These are phyloP conservation scores for Cylas formicarius DNA, from an alignment of 1,140 invertebrate species.

Conservation along the genomic window DNA sequence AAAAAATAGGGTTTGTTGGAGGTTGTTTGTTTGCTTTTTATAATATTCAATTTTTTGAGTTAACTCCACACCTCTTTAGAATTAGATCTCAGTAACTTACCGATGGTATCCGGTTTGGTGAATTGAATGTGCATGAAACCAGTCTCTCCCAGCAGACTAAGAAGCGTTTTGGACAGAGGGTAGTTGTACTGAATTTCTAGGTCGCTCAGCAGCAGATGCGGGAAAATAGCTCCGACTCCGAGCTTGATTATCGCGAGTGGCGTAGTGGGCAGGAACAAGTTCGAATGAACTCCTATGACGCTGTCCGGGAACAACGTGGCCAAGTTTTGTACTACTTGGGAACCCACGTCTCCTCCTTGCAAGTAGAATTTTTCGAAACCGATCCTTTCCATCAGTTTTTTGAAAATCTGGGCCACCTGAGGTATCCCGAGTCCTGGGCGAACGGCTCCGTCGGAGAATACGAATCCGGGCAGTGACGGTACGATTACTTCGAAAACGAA, in stretches of 20 bases:
- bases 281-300: slow-evolving; percentile 60
- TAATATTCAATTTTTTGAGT: neutral
- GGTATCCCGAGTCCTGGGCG: slow-evolving; percentile 52
- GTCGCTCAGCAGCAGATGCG: slow-evolving; percentile 4
- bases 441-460: slow-evolving; percentile 51
- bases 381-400: slow-evolving; percentile 75
- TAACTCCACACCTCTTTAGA: neutral
- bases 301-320: slow-evolving; percentile 63
- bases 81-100: slow-evolving; percentile 42
- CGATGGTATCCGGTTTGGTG: slow-evolving; percentile 87
- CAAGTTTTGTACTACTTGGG: slow-evolving; percentile 52
- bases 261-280: slow-evolving; percentile 48
- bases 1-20: neutral
- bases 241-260: slow-evolving; percentile 1
- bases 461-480: slow-evolving; percentile 60
- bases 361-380: slow-evolving; percentile 69
- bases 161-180: neutral
- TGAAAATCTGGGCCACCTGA: slow-evolving; percentile 66
- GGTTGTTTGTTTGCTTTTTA: neutral
- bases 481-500: slow-evolving; percentile 71
- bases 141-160: slow-evolving; percentile 47
- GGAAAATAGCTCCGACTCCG: slow-evolving; percentile 4
- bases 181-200: slow-evolving; percentile 1
- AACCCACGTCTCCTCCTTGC: slow-evolving; percentile 83
- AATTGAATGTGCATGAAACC: slow-evolving; percentile 85